phyloP scores from a whole-genome alignment of 2,797 vertebrate genomes.

The Okamejei kenojei region DNA sequence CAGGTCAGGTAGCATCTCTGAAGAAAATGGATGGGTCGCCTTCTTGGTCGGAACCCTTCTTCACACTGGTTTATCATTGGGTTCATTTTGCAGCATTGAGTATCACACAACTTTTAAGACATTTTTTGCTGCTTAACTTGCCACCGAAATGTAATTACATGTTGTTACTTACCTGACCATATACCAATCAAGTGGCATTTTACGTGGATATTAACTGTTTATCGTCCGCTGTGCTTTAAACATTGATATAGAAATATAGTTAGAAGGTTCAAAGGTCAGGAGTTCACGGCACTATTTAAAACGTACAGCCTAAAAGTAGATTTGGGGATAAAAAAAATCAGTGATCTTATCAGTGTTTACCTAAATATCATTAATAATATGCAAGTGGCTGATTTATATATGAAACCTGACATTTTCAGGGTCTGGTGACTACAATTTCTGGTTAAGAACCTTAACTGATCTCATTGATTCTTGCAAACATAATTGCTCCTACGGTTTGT shows the following conservation, averaged over 20 bases:
- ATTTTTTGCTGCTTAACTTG: not conserved
- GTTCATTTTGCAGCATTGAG: not conserved
- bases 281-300: not conserved
- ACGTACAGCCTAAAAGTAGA: not conserved
- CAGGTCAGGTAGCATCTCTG: too few species aligned
- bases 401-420: constrained; percentile 5
- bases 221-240: not conserved
- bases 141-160: not conserved
- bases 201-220: not conserved
- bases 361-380: not conserved
- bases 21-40: too few species aligned
- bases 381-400: not conserved
- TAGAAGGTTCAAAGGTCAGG: not conserved
- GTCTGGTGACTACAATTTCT: constrained; percentile 17
- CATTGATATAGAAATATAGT: too few species aligned
- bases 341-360: not conserved
- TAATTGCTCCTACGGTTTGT: not conserved
- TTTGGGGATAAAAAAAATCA: not conserved
- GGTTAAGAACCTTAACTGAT: constrained; percentile 6
- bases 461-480: not conserved
- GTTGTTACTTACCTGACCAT: not conserved
- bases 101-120: not conserved
- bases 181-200: not conserved
- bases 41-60: too few species aligned
- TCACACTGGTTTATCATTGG: too few species aligned